A percentile compares a stretch with the other conserved stretches of the same genome.
Evolutionary conservation across 2,888 invertebrate genomes (phyloP).

Genomic region (Gasteruption jaculator): DNA sequence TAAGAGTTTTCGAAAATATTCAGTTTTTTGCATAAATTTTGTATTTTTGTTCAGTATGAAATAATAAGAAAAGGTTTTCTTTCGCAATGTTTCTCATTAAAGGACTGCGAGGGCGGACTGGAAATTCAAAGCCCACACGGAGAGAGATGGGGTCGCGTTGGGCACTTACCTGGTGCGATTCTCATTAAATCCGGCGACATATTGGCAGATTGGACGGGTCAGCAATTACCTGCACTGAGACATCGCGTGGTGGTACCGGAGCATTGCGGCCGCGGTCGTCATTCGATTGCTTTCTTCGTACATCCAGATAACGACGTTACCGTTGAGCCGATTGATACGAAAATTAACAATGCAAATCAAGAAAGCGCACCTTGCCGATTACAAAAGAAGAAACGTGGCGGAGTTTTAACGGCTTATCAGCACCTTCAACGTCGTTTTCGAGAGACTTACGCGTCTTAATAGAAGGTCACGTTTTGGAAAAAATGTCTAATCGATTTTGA

Average conservation of each 20-base stretch:
- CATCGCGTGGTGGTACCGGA: constrained; percentile 72
- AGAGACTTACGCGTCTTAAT: constrained; percentile 62
- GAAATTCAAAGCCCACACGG: constrained; percentile 65
- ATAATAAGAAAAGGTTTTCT: no score
- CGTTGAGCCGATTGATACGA: constrained; percentile 55
- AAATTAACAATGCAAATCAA: constrained; percentile 37
- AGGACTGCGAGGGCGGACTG: constrained; percentile 73
- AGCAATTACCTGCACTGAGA: constrained; percentile 65
- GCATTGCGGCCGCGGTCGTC: constrained; percentile 63
- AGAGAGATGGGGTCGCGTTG: constrained; percentile 69
- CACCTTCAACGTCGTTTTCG: constrained; percentile 67
- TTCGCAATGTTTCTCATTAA: constrained; percentile 2
- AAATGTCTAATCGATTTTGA: constrained; percentile 17
- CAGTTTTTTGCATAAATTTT: no score
- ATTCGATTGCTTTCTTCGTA: constrained; percentile 74
- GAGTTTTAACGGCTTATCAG: constrained; percentile 67
- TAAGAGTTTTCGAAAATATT: no score
- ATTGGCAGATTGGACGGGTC: constrained; percentile 70
- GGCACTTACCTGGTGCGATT: constrained; percentile 72
- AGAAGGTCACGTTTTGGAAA: background rate
- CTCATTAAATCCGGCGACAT: constrained; percentile 73
- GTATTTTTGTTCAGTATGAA: no score
- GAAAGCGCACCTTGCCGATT: constrained; percentile 48
- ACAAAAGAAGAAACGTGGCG: constrained; percentile 54
- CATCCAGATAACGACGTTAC: constrained; percentile 63